Base-by-base conservation (phyloP, 1,140 invertebrate genomes). In the Cylas formicarius region DNA sequence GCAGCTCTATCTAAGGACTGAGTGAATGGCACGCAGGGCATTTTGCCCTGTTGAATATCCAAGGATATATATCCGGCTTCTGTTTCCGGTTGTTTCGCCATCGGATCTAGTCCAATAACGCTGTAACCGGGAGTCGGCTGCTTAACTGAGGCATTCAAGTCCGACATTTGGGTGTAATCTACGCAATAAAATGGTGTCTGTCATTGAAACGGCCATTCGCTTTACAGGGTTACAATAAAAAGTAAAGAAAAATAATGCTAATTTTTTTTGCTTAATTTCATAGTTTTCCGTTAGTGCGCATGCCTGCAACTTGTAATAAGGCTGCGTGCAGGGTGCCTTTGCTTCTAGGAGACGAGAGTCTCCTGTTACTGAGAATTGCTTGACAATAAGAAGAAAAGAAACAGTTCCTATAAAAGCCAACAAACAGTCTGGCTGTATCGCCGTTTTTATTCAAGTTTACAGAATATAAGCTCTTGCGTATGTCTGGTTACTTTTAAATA, bases 141-240 rank as follows among this genome's bases (percentile, higher is more conserved):
- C 2, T 18, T 16, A 13, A 20, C 8, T 37, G 24, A 7, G 41
- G 22, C 10, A 45, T 27, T 20, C n/a, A n/a, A n/a, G n/a, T 39
- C 20, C 7, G 44, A 11, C 28, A 32, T 32, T 1, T 28, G 32
- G 17, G 40, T 13, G 27, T 46, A 46, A 21, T 39, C 44, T 46
- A 11, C 16, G 40, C 38, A 16, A 26, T 29, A 17, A 10, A 16
- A n/a, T n/a, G n/a, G n/a, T n/a, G n/a, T n/a, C n/a, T n/a, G n/a
- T n/a, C n/a, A n/a, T n/a, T n/a, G n/a, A n/a, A n/a, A n/a, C n/a
- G 23, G 3, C 17, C 20, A 17, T 11, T 42, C 20, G 23, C 4
- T n/a, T n/a, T n/a, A n/a, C 9, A 18, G 11, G 11, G 23, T 8
- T 8, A 40, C 17, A 14, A 34, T 34, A 16, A 16, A 34, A 9